A percentile compares a stretch with the other conserved stretches of the same genome.
phyloP scores from a whole-genome alignment of 2,888 invertebrate species.

The Sphecodes monilicornis region DNA sequence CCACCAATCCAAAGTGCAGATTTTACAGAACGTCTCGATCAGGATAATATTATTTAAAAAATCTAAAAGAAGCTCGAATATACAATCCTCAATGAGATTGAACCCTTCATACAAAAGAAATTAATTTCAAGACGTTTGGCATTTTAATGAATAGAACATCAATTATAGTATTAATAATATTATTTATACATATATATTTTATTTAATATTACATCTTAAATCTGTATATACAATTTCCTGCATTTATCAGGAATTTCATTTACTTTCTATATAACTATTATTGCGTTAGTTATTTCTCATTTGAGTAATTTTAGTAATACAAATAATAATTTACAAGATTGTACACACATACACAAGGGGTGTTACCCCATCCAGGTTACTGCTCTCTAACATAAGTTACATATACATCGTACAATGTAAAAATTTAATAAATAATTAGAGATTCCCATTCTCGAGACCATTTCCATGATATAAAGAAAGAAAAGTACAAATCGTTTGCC shows the following conservation, averaged over 20 bases:
- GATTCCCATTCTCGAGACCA: conserved; percentile 41
- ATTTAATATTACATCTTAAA: conserved; percentile 79
- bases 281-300: conserved; percentile 68
- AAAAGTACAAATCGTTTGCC: conserved; percentile 14
- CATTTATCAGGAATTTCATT: conserved; percentile 40
- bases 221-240: conserved; percentile 79
- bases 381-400: conserved; percentile 68
- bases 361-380: conserved; percentile 61
- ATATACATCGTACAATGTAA: conserved; percentile 62
- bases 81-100: no score
- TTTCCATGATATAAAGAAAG: conserved; percentile 23
- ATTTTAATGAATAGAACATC: conserved; percentile 7
- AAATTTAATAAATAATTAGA: conserved; percentile 77
- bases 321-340: conserved; percentile 82
- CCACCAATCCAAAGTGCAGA: neutral
- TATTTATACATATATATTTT: conserved; percentile 69
- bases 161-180: conserved; percentile 70
- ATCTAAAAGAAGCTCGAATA: neutral
- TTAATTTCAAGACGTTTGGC: neutral
- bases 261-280: conserved; percentile 70
- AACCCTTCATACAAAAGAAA: neutral
- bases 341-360: conserved; percentile 76
- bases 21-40: neutral
- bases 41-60: neutral
- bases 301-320: conserved; percentile 59